Conservation (phyloP, 92 coral and sea anemone species). For the Hydrozoanthus gracilis region DNA sequence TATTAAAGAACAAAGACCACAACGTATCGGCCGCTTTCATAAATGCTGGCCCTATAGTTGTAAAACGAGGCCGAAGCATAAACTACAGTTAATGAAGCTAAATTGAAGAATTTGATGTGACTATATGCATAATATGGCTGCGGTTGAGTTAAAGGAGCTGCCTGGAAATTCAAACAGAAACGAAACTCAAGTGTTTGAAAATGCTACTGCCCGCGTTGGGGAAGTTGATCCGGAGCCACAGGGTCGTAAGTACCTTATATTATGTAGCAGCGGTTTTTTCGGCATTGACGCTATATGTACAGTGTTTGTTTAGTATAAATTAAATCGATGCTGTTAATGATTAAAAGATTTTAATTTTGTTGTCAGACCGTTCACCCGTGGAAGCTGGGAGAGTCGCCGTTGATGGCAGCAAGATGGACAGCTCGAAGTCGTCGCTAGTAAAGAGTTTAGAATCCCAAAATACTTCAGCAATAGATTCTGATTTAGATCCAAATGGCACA, state of each 20-base stretch:
- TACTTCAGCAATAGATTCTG: not conserved
- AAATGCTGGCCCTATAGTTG: too few species aligned
- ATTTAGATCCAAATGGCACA: conserved; percentile 14
- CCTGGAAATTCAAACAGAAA: too few species aligned
- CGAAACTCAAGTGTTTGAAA: not conserved
- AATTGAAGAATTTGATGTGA: too few species aligned
- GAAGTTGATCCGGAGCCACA: not conserved
- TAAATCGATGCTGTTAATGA: not conserved
- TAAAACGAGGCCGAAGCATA: too few species aligned
- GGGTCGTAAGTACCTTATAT: not conserved
- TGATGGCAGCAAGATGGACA: conserved; percentile 9
- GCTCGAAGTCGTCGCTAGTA: conserved; percentile 49
- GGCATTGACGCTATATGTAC: not conserved
- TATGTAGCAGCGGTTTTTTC: not conserved
- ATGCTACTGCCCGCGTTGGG: not conserved
- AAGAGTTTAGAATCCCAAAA: conserved; percentile 34
- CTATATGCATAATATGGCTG: not conserved
- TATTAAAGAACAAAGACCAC: too few species aligned
- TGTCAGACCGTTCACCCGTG: not conserved
- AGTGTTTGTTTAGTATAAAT: not conserved
- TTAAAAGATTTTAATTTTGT: not conserved
- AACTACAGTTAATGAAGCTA: not conserved
- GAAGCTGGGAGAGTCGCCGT: not conserved
- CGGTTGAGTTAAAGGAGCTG: not conserved
- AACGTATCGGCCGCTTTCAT: too few species aligned